A percentile compares a stretch with the other conserved stretches of the same genome.
These are phyloP conservation scores for Bambusicola thoracicus DNA, from an alignment of 2,113 vertebrate genomes.

Conservation along the genomic window DNA sequence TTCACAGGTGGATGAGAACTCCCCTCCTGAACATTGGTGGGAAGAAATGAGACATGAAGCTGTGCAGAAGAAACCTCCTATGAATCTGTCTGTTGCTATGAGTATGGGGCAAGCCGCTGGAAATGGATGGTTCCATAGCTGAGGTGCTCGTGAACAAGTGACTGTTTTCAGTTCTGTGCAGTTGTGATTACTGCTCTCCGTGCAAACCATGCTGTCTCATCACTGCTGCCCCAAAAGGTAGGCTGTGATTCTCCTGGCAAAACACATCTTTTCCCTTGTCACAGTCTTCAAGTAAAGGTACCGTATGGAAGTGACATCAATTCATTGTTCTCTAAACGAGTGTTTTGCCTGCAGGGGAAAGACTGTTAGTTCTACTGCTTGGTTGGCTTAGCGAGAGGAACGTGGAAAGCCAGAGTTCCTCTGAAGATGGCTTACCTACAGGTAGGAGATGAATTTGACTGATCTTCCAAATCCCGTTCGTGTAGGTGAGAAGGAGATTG, in stretches of 20 bases:
- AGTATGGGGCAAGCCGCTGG: neutral
- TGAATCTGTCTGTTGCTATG: neutral
- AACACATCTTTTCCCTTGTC: neutral
- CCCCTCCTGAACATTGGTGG: neutral
- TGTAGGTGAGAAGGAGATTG: neutral
- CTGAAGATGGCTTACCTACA: neutral
- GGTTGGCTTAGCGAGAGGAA: neutral
- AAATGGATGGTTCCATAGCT: neutral
- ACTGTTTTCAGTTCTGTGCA: neutral
- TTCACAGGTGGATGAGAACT: constrained; percentile 21
- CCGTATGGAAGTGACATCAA: neutral
- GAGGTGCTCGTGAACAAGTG: constrained; percentile 20
- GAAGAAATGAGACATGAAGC: constrained; percentile 35
- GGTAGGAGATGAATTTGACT: neutral
- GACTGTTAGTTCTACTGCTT: neutral
- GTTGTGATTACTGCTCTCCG: neutral
- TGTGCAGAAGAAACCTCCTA: neutral
- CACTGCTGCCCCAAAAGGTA: neutral
- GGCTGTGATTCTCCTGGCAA: neutral
- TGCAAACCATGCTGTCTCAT: neutral
- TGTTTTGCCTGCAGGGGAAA: neutral
- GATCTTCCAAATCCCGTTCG: rapidly evolving
- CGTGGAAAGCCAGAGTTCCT: neutral
- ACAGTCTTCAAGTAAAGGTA: neutral
- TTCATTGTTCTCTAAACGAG: neutral